These are phyloP conservation scores for Pocota personata DNA, from an alignment of 2,888 invertebrate genomes.

Conservation along the genomic window DNA sequence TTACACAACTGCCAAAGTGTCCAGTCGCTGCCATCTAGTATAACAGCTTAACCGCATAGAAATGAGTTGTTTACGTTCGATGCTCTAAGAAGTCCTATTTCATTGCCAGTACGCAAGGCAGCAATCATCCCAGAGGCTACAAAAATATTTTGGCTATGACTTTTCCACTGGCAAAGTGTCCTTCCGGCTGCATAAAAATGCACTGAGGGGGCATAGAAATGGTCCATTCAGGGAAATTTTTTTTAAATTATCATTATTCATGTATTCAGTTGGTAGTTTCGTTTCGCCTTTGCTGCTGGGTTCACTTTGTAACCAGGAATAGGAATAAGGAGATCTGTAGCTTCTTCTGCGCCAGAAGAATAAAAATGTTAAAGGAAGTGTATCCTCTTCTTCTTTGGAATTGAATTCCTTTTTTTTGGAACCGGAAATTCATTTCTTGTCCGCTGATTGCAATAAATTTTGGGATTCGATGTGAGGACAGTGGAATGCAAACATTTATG, in stretches of 20 bases:
- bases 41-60: constrained; percentile 64
- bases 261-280: constrained; percentile 48
- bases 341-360: not conserved
- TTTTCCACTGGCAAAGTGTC: constrained; percentile 17
- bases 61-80: constrained; percentile 67
- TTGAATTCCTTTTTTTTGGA: not conserved
- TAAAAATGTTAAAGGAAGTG: constrained; percentile 5
- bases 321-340: not conserved
- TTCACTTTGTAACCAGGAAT: constrained; percentile 10
- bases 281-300: constrained; percentile 11
- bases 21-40: constrained; percentile 50
- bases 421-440: constrained; percentile 7
- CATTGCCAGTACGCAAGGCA: not conserved
- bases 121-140: not conserved
- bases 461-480: too few species aligned
- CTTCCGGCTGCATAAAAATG: constrained; percentile 58
- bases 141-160: constrained; percentile 8
- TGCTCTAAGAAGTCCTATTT: constrained; percentile 30
- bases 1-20: constrained; percentile 64
- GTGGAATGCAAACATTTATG: too few species aligned
- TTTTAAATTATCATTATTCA: constrained; percentile 53
- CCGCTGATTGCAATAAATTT: not conserved
- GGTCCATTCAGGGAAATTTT: constrained; percentile 39
- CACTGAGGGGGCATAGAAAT: constrained; percentile 47
- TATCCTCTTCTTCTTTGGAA: not conserved